Evolutionary conservation across 2,113 vertebrate genomes (phyloP).

Genomic region (Brevimyrus niger): DNA sequence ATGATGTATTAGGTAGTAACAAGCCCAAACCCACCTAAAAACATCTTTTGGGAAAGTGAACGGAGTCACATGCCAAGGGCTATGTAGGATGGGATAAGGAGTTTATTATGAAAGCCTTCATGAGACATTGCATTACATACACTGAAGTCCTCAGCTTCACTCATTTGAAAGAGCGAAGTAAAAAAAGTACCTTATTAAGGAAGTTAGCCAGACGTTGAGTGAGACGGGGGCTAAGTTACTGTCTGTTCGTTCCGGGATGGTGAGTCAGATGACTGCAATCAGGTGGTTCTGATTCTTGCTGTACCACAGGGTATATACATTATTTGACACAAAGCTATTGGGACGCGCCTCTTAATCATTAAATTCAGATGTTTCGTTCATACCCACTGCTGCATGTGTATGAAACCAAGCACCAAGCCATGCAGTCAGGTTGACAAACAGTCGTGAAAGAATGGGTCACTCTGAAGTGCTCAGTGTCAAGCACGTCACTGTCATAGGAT

Average conservation of each 20-base stretch:
- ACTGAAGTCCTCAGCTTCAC: neutral
- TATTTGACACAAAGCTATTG: neutral
- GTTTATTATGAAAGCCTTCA: neutral
- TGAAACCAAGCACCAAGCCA: neutral
- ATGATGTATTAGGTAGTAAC: neutral
- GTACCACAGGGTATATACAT: neutral
- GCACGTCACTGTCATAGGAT: neutral
- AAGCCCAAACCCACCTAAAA: neutral
- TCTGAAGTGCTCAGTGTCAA: neutral
- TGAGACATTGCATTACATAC: neutral
- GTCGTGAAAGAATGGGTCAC: neutral
- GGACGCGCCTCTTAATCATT: neutral
- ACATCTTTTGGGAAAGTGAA: neutral
- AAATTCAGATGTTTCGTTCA: neutral
- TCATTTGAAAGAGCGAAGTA: neutral
- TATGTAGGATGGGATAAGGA: neutral
- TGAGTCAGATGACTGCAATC: neutral
- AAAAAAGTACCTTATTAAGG: neutral
- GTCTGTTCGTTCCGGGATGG: neutral
- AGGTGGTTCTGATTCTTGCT: neutral
- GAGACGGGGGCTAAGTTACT: neutral
- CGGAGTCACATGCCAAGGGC: neutral
- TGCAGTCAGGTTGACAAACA: neutral
- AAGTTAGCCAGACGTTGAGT: neutral
- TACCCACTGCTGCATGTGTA: neutral